These are phyloP conservation scores for Lasioglossum malachurum DNA, from an alignment of 2,888 invertebrate genomes.

Conservation along the genomic window DNA sequence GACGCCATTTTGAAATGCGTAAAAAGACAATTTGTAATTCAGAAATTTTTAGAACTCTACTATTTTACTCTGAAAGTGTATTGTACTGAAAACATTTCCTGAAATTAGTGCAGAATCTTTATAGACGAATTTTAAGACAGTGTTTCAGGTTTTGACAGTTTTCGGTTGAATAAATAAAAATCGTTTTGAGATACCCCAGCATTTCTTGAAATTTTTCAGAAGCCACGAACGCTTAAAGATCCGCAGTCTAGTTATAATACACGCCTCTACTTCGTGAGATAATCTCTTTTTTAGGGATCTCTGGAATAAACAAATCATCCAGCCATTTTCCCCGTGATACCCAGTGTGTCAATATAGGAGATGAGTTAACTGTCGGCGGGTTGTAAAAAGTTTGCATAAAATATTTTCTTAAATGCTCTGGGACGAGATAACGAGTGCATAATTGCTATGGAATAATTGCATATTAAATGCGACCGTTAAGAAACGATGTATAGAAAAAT, in stretches of 20 bases:
- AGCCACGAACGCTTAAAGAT: too few relatives aligned
- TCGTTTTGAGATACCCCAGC: too few relatives aligned
- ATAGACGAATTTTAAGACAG: too few relatives aligned
- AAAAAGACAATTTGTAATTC: too few relatives aligned
- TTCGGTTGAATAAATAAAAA: too few relatives aligned
- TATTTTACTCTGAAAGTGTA: too few relatives aligned
- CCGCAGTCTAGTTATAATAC: neutral
- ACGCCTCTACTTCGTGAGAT: neutral
- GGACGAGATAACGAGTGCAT: neutral
- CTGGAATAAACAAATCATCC: neutral
- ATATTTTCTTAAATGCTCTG: conserved; percentile 19
- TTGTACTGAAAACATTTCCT: neutral
- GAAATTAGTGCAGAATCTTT: too few relatives aligned
- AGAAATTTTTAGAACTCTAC: too few relatives aligned
- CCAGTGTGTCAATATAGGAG: neutral
- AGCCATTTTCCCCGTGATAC: neutral
- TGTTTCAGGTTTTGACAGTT: too few relatives aligned
- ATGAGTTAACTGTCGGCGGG: neutral
- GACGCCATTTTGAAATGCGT: too few relatives aligned
- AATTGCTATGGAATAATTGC: conserved; percentile 21
- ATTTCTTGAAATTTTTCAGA: too few relatives aligned
- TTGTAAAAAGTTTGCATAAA: conserved; percentile 24
- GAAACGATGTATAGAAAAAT: conserved; percentile 1
- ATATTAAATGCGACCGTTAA: neutral
- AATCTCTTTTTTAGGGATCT: neutral